These are phyloP conservation scores for Plebejus melissa DNA, from an alignment of 2,888 invertebrate genomes.

Conservation along the genomic window DNA sequence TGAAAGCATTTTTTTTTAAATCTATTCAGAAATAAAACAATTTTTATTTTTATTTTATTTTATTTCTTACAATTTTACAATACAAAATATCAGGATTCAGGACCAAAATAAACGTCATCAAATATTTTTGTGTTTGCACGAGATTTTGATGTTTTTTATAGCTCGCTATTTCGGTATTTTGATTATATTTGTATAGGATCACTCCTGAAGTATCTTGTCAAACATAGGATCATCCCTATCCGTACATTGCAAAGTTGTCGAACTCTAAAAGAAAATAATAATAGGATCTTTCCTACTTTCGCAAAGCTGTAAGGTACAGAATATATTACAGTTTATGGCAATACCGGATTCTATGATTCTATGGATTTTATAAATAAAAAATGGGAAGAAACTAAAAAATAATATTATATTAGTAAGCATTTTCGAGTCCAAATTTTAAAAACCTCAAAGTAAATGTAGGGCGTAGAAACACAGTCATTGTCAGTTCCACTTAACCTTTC, in stretches of 20 bases:
- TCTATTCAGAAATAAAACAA: too few species aligned
- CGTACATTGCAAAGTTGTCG: constrained; percentile 7
- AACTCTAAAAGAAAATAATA: background rate
- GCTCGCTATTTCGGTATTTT: constrained; percentile 15
- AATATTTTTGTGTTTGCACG: background rate
- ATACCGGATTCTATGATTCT: background rate
- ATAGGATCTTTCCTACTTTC: background rate
- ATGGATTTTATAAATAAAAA: background rate
- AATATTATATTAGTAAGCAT: too few species aligned
- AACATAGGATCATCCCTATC: constrained; percentile 2
- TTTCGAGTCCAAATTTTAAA: background rate
- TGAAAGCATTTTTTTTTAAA: too few species aligned
- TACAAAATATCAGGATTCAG: background rate
- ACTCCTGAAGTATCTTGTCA: constrained; percentile 1
- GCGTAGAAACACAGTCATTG: background rate
- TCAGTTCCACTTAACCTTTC: constrained; percentile 3
- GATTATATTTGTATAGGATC: constrained; percentile 5
- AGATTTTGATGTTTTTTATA: constrained; percentile 2
- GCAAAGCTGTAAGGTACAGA: background rate
- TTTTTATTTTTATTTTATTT: too few species aligned
- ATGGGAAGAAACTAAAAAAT: too few species aligned
- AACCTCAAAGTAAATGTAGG: background rate
- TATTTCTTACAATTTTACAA: background rate
- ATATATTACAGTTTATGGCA: background rate
- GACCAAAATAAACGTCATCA: constrained; percentile 8